Percentiles rank a stretch among this genome's conserved stretches.
phyloP scores from a whole-genome alignment of 2,888 invertebrate species.

The Digitonthophagus gazella region DNA sequence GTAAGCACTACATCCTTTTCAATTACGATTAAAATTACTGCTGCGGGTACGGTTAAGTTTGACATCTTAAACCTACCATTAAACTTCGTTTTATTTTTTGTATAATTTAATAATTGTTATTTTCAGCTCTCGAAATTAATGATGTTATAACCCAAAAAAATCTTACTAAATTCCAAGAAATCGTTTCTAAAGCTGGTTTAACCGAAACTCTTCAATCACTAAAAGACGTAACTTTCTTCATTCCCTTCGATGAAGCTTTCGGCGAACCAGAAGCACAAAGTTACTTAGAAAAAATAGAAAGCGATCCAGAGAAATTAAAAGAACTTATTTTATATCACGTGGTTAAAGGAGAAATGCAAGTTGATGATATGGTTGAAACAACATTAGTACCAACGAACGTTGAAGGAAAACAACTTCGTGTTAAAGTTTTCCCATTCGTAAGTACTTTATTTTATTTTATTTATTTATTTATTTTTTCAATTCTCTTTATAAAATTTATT shows the following conservation, averaged over 20 bases:
- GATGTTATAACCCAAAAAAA: conserved; percentile 59
- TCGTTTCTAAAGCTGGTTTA: conserved; percentile 58
- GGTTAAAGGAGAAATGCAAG: conserved; percentile 56
- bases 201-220: conserved; percentile 57
- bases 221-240: conserved; percentile 63
- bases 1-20: too few relatives aligned
- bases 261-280: conserved; percentile 50
- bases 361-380: conserved; percentile 58
- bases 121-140: conserved; percentile 45
- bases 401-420: conserved; percentile 53
- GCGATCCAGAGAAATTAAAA: conserved; percentile 52
- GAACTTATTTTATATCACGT: conserved; percentile 66
- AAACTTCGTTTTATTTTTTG: too few relatives aligned
- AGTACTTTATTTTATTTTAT: too few relatives aligned
- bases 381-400: conserved; percentile 53
- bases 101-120: too few relatives aligned
- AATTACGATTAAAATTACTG: too few relatives aligned
- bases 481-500: too few relatives aligned
- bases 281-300: conserved; percentile 46
- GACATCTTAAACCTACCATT: too few relatives aligned
- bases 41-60: too few relatives aligned
- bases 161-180: conserved; percentile 58
- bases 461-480: background rate
- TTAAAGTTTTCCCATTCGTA: conserved; percentile 62
- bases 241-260: conserved; percentile 65